Percentiles rank a stretch among this genome's conserved stretches.
Evolutionary conservation across 2,888 invertebrate genomes (phyloP).

Genomic region (Heliconius hortense): DNA sequence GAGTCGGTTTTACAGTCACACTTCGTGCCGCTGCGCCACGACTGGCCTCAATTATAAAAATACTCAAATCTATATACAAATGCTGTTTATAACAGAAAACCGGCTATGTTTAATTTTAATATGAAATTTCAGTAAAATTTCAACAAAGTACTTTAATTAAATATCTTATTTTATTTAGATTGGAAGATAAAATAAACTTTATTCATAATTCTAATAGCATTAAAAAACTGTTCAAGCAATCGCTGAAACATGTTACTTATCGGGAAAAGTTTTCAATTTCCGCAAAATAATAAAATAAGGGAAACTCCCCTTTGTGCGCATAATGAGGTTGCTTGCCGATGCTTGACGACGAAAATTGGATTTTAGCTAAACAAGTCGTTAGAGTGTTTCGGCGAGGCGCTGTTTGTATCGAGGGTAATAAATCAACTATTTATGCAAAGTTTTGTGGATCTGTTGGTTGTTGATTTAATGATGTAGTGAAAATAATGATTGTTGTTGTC

Average conservation of each 20-base stretch:
- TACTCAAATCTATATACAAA: too few relatives aligned
- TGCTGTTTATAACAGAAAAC: too few relatives aligned
- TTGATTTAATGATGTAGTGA: neutral
- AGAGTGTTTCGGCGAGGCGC: conserved; percentile 39
- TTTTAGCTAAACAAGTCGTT: conserved; percentile 70
- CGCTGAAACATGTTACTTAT: conserved; percentile 36
- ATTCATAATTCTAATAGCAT: conserved; percentile 3
- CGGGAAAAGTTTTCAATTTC: conserved; percentile 49
- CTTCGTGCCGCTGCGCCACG: too few relatives aligned
- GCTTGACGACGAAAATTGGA: conserved; percentile 61
- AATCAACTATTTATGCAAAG: conserved; percentile 31
- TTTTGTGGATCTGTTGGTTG: neutral
- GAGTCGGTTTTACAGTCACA: too few relatives aligned
- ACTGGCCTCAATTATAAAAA: too few relatives aligned
- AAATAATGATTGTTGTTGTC: neutral
- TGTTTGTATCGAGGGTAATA: conserved; percentile 19
- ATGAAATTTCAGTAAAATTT: too few relatives aligned
- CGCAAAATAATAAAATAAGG: conserved; percentile 38
- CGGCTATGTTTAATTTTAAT: too few relatives aligned
- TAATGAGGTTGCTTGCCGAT: conserved; percentile 50
- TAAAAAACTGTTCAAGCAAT: conserved; percentile 36
- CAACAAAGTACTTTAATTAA: neutral
- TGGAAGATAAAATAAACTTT: neutral
- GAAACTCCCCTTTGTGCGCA: conserved; percentile 45
- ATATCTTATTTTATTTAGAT: neutral